These are phyloP conservation scores for Pseudois nayaur DNA, from an alignment of 2,113 vertebrate species.

Conservation along the genomic window DNA sequence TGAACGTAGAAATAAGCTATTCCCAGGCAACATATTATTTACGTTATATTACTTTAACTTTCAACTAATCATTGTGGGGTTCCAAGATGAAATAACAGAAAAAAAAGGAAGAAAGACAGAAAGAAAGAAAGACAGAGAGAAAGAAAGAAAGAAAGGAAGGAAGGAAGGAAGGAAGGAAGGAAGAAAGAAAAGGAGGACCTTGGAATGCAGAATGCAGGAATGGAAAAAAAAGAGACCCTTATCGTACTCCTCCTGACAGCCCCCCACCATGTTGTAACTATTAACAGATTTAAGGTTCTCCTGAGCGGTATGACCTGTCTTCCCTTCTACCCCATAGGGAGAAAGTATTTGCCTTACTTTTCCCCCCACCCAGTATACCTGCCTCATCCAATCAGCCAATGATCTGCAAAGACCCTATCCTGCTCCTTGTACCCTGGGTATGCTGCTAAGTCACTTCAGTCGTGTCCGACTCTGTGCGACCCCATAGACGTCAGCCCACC, in stretches of 20 bases:
- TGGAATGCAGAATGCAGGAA: not conserved
- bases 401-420: not conserved
- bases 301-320: not conserved
- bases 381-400: not conserved
- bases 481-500: too few relatives aligned
- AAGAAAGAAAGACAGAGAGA: not conserved
- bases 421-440: not conserved
- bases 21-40: not conserved
- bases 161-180: too few relatives aligned
- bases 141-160: not conserved
- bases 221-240: not conserved
- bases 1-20: not conserved
- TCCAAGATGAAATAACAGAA: not conserved
- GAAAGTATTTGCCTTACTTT: not conserved
- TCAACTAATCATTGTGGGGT: not conserved
- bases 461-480: fast-evolving
- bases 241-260: not conserved
- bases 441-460: not conserved
- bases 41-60: not conserved
- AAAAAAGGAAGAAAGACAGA: not conserved
- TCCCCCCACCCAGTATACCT: not conserved
- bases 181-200: not conserved
- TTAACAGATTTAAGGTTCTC: not conserved
- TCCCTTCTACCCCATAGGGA: not conserved
- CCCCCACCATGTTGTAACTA: not conserved